Evolutionary conservation across 2,888 invertebrate species (phyloP), one percentile per base, ranked within the genome.

Genomic region (Thumatha senex): DNA sequence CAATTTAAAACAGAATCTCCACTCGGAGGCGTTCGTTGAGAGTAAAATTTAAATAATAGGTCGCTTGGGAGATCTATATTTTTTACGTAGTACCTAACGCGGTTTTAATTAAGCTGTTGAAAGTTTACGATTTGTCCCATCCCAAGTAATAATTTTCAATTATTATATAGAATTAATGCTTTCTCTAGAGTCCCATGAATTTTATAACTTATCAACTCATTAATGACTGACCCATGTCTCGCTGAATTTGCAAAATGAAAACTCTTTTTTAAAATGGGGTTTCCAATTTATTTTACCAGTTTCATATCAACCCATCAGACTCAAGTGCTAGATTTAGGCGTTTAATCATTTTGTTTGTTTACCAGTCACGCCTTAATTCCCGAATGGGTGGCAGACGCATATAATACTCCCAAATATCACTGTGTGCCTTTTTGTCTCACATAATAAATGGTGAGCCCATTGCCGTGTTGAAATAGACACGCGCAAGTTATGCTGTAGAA

Each of bases 41-140:
- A 43, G 44, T 34, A 34, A 46, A 54, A 60, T 64, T 67, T 55
- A 63, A 60, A 60, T 67, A 56, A 59, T 55, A 59, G 40, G 42
- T 39, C 38, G 46, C 38, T 44, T 51, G 7, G 15, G 51, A 49
- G 54, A 46, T 42, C 38, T 18, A 48, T 47, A 24, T 29, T 35
- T 42, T 48, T 42, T 41, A 9, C 29, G 14, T 30, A 42, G 18
- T 24, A 24, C 12, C 15, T 14, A 30, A 36, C 30, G 48, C 15
- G 35, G 18, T 24, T 41, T 36, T 48, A 48, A 36, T 41, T 41
- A 35, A 12, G 7, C 33, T 10, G 47, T n/a, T 34, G 14, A 47
- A 40, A 47, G 33, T 47, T 40, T 40, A 33, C 15, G 33, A 39
- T 46, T n/a, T 33, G 46, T 40, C 46, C 33, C 46, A 46, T 46